A percentile compares a stretch with the other conserved stretches of the same genome.
phyloP scores from a whole-genome alignment of 2,113 vertebrate genomes.

The Tamias sibiricus region DNA sequence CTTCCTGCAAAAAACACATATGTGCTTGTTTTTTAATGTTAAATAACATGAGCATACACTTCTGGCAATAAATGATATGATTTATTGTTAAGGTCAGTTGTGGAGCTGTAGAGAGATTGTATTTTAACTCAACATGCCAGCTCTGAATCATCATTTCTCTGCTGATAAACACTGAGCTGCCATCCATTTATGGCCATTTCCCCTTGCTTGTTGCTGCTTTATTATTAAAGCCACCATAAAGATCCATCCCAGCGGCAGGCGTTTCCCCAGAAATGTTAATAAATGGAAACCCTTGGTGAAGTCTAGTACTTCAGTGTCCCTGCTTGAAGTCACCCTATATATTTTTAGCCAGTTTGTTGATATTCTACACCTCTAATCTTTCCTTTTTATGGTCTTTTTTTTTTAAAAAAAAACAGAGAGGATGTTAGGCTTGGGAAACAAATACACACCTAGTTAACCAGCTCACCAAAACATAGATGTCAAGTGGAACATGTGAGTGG shows the following conservation, averaged over 20 bases:
- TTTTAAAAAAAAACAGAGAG: conserved; percentile 50
- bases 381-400: conserved; percentile 40
- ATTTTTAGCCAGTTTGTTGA: background rate
- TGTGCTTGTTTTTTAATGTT: conserved; percentile 80
- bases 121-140: conserved; percentile 83
- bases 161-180: conserved; percentile 82
- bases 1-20: conserved; percentile 74
- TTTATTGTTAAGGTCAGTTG: conserved; percentile 86
- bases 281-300: conserved; percentile 71
- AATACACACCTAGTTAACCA: conserved; percentile 14
- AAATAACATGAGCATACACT: conserved; percentile 79
- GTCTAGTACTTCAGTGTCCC: conserved; percentile 62
- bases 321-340: conserved; percentile 59
- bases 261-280: conserved; percentile 76
- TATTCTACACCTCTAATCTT: conserved; percentile 57
- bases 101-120: conserved; percentile 82
- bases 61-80: conserved; percentile 84
- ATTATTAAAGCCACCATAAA: conserved; percentile 79
- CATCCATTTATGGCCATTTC: conserved; percentile 83
- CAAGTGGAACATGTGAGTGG: conserved; percentile 16
- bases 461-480: conserved; percentile 55
- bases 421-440: background rate
- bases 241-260: conserved; percentile 55
- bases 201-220: conserved; percentile 78
- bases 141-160: conserved; percentile 85